A percentile compares a stretch with the other conserved stretches of the same genome.
phyloP scores from a whole-genome alignment of 2,113 vertebrate species.

The Puntigrus tetrazona region DNA sequence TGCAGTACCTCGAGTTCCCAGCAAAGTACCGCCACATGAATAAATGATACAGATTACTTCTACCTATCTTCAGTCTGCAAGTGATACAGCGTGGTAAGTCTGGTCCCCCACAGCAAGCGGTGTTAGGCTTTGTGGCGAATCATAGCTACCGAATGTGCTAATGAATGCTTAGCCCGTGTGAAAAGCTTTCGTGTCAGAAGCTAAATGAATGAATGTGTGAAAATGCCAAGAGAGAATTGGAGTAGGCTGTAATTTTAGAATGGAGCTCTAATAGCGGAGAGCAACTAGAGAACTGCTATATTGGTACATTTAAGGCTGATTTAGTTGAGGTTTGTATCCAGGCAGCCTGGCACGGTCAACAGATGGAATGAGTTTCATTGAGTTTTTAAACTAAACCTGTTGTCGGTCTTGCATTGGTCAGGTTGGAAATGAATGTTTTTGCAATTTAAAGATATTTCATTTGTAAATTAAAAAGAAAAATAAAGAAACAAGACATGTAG shows the following conservation, averaged over 20 bases:
- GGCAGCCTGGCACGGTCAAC: background rate
- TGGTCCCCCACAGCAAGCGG: background rate
- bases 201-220: background rate
- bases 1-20: background rate
- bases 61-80: background rate
- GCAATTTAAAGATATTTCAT: background rate
- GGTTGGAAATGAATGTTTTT: no score
- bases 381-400: background rate
- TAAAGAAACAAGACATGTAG: background rate
- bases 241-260: background rate
- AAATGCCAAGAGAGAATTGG: background rate
- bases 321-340: background rate
- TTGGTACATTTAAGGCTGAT: background rate
- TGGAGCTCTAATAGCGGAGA: background rate
- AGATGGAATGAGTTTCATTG: background rate
- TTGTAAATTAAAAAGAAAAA: background rate
- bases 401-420: background rate
- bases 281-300: background rate
- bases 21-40: background rate
- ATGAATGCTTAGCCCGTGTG: background rate
- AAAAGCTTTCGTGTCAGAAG: background rate
- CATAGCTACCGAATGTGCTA: background rate
- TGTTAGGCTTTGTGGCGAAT: background rate
- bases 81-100: background rate
- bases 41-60: background rate